phyloP scores from a whole-genome alignment of 2,113 vertebrate species.

The Lasiurus cinereus region DNA sequence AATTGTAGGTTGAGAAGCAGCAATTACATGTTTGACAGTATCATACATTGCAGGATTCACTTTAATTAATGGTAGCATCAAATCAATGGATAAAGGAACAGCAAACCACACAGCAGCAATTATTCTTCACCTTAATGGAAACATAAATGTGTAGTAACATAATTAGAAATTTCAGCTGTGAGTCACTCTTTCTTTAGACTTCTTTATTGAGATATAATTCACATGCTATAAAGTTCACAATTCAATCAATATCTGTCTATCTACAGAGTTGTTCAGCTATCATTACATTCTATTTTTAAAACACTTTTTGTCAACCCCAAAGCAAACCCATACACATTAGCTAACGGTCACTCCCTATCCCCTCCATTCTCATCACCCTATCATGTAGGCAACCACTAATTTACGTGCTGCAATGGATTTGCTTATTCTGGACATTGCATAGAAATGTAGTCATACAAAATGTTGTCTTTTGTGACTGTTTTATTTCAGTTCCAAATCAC shows the following conservation, averaged over 20 bases:
- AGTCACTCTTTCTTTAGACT: background rate
- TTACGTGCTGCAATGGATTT: background rate
- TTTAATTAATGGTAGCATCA: conserved; percentile 23
- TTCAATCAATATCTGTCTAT: background rate
- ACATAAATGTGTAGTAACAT: background rate
- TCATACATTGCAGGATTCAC: conserved; percentile 38
- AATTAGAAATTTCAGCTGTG: background rate
- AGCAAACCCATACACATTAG: background rate
- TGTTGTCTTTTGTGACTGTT: background rate
- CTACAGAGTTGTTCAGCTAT: background rate
- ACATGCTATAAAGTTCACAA: background rate
- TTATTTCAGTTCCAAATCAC: background rate
- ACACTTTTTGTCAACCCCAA: background rate
- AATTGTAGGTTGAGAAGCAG: background rate
- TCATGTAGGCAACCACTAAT: background rate
- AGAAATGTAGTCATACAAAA: background rate
- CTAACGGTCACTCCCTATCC: background rate
- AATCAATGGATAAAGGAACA: background rate
- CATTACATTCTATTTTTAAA: background rate
- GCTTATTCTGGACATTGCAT: background rate
- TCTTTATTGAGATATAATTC: background rate
- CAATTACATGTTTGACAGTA: conserved; percentile 22
- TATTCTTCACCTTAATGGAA: conserved; percentile 34
- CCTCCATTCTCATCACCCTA: background rate
- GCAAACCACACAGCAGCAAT: background rate